Evolutionary conservation across 2,113 vertebrate species (phyloP).

Genomic region (Datnioides undecimradiatus): DNA sequence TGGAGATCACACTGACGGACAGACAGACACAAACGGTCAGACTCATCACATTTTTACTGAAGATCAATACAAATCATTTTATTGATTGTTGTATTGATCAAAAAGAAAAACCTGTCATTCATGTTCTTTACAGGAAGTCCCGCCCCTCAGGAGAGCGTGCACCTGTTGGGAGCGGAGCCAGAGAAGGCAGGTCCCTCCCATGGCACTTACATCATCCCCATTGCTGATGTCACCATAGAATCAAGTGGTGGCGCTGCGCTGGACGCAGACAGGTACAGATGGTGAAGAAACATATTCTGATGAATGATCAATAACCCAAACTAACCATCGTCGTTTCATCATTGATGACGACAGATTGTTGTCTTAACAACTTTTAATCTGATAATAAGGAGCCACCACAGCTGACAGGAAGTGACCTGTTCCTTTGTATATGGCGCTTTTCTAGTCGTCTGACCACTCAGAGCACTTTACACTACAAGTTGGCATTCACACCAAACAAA

Average conservation of each 20-base stretch:
- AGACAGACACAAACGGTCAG: background rate
- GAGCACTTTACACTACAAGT: no score
- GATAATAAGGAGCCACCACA: no score
- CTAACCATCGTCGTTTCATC: no score
- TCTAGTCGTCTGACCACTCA: no score
- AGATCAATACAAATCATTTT: background rate
- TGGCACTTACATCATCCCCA: slow-evolving; percentile 86
- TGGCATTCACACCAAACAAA: no score
- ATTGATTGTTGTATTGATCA: background rate
- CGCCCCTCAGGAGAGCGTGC: background rate
- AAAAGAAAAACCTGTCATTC: background rate
- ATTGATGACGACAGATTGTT: no score
- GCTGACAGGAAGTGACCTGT: no score
- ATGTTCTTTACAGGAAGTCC: slow-evolving; percentile 14
- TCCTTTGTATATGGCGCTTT: no score
- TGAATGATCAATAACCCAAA: no score
- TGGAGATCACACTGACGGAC: slow-evolving; percentile 5
- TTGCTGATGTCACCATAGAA: slow-evolving; percentile 76
- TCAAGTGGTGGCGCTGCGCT: slow-evolving; percentile 37
- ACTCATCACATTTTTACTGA: background rate
- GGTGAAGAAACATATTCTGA: no score
- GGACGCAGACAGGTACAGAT: slow-evolving; percentile 66
- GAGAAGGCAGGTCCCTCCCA: slow-evolving; percentile 80
- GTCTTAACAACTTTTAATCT: no score
- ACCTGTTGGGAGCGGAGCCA: slow-evolving; percentile 51